phyloP scores from a whole-genome alignment of 2,888 invertebrate genomes.

The Tribolium freemani region DNA sequence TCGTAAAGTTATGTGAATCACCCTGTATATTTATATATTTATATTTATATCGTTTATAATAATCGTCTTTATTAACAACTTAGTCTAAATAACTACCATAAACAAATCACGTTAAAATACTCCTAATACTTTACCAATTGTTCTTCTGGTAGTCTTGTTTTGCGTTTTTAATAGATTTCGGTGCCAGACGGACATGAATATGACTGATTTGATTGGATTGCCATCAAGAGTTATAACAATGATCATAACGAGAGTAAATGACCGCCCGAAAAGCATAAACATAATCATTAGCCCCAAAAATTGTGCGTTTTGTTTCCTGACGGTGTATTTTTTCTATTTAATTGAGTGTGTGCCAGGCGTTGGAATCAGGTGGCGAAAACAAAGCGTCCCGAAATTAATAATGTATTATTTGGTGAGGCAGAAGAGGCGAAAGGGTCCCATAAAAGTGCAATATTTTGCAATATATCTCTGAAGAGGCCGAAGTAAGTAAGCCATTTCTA shows the following conservation, averaged over 20 bases:
- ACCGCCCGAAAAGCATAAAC: constrained; percentile 3
- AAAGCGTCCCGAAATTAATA: constrained; percentile 54
- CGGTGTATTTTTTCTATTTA: constrained; percentile 6
- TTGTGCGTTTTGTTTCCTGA: background rate
- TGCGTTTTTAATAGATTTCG: background rate
- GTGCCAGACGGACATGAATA: constrained; percentile 5
- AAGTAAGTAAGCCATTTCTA: constrained; percentile 63
- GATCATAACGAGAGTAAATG: constrained; percentile 11
- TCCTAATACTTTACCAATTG: too few relatives aligned
- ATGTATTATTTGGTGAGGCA: constrained; percentile 49
- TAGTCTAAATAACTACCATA: too few relatives aligned
- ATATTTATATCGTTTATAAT: too few relatives aligned
- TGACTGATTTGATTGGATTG: constrained; percentile 24
- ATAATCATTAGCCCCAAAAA: constrained; percentile 8
- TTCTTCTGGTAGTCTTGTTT: too few relatives aligned
- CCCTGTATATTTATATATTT: too few relatives aligned
- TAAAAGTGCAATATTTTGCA: constrained; percentile 55
- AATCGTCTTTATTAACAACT: too few relatives aligned
- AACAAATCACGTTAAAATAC: too few relatives aligned
- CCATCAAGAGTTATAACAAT: constrained; percentile 13
- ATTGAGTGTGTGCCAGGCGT: background rate
- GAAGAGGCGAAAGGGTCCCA: constrained; percentile 43
- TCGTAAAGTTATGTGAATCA: too few relatives aligned
- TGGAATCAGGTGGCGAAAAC: constrained; percentile 44
- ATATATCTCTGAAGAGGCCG: constrained; percentile 56